phyloP scores from a whole-genome alignment of 2,113 vertebrate genomes.

The Rissa tridactyla region DNA sequence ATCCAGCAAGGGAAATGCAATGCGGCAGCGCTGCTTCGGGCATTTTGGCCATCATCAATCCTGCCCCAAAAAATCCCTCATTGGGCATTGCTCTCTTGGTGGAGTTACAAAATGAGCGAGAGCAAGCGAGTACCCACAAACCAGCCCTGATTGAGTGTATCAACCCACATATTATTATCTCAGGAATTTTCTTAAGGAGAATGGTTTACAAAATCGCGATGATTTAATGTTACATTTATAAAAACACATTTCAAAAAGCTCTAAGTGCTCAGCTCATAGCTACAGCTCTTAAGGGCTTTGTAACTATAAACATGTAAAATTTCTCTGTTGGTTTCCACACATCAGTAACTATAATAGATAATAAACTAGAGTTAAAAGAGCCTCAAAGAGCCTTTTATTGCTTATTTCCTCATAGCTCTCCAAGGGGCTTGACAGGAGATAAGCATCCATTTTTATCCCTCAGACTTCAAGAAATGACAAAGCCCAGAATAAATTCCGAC shows the following conservation, averaged over 20 bases:
- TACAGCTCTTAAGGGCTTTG: conserved; percentile 18
- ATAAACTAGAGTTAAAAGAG: conserved; percentile 31
- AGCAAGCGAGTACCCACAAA: neutral
- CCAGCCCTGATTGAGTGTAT: neutral
- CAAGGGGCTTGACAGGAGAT: conserved; percentile 40
- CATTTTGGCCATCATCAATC: neutral
- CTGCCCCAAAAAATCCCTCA: neutral
- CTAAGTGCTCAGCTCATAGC: neutral
- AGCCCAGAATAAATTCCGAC: neutral
- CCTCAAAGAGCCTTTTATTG: conserved; percentile 51
- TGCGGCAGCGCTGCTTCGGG: neutral
- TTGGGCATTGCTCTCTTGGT: neutral
- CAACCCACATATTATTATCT: neutral
- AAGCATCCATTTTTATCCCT: conserved; percentile 26
- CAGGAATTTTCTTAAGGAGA: neutral
- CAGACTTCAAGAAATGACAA: conserved; percentile 29
- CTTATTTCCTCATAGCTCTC: conserved; percentile 53
- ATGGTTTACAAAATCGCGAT: neutral
- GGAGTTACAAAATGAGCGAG: neutral
- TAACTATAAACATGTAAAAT: conserved; percentile 17
- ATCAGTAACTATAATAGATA: conserved; percentile 14
- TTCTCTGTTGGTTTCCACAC: conserved; percentile 31
- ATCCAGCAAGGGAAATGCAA: neutral
- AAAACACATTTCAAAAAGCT: conserved; percentile 34
- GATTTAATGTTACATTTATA: neutral